Evolutionary conservation across 2,797 vertebrate species (phyloP).

Genomic region (Pseudochirops corinnae): DNA sequence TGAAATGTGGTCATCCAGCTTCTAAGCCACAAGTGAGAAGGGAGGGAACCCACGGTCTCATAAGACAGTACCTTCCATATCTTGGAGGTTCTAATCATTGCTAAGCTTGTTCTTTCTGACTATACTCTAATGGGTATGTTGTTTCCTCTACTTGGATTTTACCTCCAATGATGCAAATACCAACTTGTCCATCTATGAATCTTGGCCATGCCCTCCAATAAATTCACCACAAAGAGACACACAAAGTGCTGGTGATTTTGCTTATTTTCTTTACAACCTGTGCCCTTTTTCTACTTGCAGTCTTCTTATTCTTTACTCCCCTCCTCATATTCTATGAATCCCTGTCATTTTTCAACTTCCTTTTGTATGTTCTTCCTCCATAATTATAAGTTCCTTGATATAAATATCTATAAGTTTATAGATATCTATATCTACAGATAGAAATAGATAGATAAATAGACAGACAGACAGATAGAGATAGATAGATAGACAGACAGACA

Average conservation of each 20-base stretch:
- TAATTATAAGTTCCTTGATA: background rate
- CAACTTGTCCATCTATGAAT: background rate
- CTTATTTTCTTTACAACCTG: background rate
- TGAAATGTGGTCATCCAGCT: background rate
- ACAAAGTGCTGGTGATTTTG: background rate
- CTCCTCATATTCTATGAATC: background rate
- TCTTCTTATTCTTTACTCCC: background rate
- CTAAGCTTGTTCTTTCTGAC: background rate
- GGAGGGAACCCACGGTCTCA: background rate
- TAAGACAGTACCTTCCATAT: background rate
- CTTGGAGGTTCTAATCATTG: background rate
- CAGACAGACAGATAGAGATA: background rate
- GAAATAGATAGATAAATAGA: background rate
- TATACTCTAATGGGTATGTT: background rate
- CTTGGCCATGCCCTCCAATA: background rate
- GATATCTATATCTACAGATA: too few relatives aligned
- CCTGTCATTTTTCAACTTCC: background rate
- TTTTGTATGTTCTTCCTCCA: background rate
- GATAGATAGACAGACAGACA: background rate
- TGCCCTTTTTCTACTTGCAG: background rate
- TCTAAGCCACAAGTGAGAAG: background rate
- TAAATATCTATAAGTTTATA: background rate
- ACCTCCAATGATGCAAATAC: background rate
- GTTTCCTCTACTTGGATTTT: background rate
- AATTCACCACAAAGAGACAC: background rate